These are phyloP conservation scores for Carterocephalus palaemon DNA, from an alignment of 2,888 invertebrate genomes.

Conservation along the genomic window DNA sequence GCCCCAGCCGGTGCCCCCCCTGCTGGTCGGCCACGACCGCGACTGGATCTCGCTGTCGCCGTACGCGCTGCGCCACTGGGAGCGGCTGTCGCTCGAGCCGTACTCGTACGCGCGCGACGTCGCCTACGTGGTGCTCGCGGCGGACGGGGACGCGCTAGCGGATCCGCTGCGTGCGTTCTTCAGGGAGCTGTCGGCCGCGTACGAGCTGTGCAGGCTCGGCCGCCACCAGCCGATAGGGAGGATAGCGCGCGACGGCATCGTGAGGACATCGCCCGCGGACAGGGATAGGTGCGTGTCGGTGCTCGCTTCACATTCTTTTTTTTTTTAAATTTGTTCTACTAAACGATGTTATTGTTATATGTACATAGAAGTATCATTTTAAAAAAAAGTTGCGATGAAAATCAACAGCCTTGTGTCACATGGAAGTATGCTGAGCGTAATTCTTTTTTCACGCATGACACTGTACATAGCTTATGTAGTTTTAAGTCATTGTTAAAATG, in stretches of 20 bases:
- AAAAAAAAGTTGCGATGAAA: no score
- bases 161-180: conserved; percentile 91
- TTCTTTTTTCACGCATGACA: no score
- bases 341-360: not conserved
- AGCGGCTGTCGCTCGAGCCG: conserved; percentile 97
- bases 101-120: conserved; percentile 97
- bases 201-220: conserved; percentile 96
- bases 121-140: conserved; percentile 95
- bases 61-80: conserved; percentile 96
- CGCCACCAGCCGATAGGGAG: conserved; percentile 94
- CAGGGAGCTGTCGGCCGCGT: conserved; percentile 93
- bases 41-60: conserved; percentile 98
- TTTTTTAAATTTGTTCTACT: no score
- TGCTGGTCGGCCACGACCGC: conserved; percentile 95
- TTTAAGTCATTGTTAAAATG: no score
- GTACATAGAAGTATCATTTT: no score
- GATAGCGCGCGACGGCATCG: conserved; percentile 90
- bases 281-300: conserved; percentile 37
- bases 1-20: conserved; percentile 96
- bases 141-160: conserved; percentile 91
- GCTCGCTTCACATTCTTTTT: no score
- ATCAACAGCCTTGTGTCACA: no score
- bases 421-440: no score
- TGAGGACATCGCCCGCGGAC: conserved; percentile 81
- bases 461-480: no score